A percentile compares a stretch with the other conserved stretches of the same genome.
Evolutionary conservation across 2,888 invertebrate genomes (phyloP).

Genomic region (Actias luna): DNA sequence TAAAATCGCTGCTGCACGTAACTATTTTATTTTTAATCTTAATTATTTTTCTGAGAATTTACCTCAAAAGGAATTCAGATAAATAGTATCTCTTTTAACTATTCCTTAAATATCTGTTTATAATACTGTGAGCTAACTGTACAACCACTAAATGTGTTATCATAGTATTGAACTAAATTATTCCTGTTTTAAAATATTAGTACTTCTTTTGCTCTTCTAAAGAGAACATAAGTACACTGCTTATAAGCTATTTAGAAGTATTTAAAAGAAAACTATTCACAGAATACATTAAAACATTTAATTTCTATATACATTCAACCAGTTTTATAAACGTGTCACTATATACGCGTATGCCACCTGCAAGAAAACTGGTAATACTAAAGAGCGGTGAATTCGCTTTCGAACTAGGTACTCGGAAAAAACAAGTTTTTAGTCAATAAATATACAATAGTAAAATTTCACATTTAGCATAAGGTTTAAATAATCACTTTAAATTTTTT

Average conservation of each 20-base stretch:
- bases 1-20: background rate
- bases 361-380: constrained; percentile 28
- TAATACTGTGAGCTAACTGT: too few species aligned
- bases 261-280: background rate
- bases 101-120: too few species aligned
- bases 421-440: constrained; percentile 33
- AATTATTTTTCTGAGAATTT: background rate
- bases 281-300: background rate
- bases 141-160: too few species aligned
- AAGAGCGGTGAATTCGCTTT: constrained; percentile 58
- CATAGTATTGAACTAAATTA: too few species aligned
- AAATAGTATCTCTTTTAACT: background rate
- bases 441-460: background rate
- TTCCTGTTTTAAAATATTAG: background rate
- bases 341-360: background rate
- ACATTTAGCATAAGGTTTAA: background rate
- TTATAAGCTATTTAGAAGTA: background rate
- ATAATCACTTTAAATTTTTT: background rate
- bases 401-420: constrained; percentile 52
- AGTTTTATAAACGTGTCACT: background rate
- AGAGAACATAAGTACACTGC: background rate
- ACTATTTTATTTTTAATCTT: constrained; percentile 1
- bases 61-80: background rate
- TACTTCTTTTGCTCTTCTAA: background rate
- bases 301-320: background rate